Percentiles rank a stretch among this genome's conserved stretches.
phyloP scores from a whole-genome alignment of 53 echinoderm and acorn worm species.

The Paracentrotus lividus region DNA sequence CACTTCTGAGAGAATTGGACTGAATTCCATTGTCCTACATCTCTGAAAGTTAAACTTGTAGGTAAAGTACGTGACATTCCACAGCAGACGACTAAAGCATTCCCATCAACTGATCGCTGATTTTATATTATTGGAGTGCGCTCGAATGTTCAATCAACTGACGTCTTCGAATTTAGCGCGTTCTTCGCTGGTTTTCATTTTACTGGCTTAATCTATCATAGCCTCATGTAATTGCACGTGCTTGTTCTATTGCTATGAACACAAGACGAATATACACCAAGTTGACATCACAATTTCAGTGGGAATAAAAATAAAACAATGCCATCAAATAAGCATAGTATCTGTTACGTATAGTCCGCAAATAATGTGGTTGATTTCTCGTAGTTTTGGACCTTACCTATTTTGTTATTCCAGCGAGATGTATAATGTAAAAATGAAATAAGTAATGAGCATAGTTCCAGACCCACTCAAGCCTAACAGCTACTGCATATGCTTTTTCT shows the following conservation, averaged over 20 bases:
- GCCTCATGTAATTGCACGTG: constrained; percentile 82
- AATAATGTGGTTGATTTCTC: constrained; percentile 56
- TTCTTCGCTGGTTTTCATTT: constrained; percentile 59
- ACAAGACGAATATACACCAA: constrained; percentile 85
- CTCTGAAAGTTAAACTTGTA: constrained; percentile 87
- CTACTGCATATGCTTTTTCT: constrained; percentile 75
- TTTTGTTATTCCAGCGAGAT: constrained; percentile 88
- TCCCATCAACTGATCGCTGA: constrained; percentile 93
- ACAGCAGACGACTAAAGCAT: constrained; percentile 94
- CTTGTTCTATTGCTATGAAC: constrained; percentile 83
- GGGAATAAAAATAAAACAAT: constrained; percentile 92
- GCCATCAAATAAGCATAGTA: constrained; percentile 86
- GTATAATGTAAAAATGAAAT: constrained; percentile 89
- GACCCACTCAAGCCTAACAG: no score
- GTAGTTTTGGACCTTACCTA: constrained; percentile 80
- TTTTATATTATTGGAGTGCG: constrained; percentile 92
- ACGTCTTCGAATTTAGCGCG: constrained; percentile 75
- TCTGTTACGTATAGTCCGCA: constrained; percentile 77
- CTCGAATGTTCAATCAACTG: constrained; percentile 91
- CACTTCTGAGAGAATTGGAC: constrained; percentile 60
- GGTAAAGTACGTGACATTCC: constrained; percentile 95
- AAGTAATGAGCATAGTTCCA: constrained; percentile 87
- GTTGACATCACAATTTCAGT: constrained; percentile 81
- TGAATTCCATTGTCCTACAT: constrained; percentile 68
- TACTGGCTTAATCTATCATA: constrained; percentile 74